phyloP scores from a whole-genome alignment of 2,113 vertebrate species.

The Pedetes capensis region DNA sequence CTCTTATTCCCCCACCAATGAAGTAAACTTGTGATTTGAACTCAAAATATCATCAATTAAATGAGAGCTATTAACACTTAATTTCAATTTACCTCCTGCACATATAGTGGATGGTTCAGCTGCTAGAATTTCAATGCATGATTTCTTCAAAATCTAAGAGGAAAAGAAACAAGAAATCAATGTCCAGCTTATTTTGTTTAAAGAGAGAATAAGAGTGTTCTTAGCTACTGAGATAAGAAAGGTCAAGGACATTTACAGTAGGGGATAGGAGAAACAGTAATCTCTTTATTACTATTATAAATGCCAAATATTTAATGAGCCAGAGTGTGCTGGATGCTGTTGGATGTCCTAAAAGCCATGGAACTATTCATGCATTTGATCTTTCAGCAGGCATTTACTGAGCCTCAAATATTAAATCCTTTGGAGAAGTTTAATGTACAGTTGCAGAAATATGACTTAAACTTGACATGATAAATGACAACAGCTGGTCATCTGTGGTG shows the following conservation, averaged over 20 bases:
- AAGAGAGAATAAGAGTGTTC: not conserved
- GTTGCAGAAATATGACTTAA: not conserved
- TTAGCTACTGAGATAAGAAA: not conserved
- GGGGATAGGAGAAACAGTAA: not conserved
- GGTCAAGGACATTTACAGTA: not conserved
- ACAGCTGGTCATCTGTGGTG: not conserved
- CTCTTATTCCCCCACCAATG: not conserved
- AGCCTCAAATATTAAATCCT: not conserved
- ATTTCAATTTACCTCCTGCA: conserved; percentile 91
- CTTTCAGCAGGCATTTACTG: not conserved
- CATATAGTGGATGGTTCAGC: conserved; percentile 98
- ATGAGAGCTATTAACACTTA: not conserved
- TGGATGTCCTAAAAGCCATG: not conserved
- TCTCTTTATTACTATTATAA: not conserved
- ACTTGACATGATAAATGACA: not conserved
- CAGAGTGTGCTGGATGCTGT: not conserved
- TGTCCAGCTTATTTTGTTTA: not conserved
- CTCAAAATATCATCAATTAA: not conserved
- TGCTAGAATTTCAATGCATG: conserved; percentile 97
- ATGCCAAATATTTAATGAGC: not conserved
- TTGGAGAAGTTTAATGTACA: not conserved
- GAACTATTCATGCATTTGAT: not conserved
- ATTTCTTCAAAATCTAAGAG: conserved; percentile 95
- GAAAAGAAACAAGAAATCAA: conserved; percentile 57
- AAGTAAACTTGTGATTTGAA: conserved; percentile 8